A percentile compares a stretch with the other conserved stretches of the same genome.
phyloP scores from a whole-genome alignment of 2,113 vertebrate genomes.

The Pachypanchax playfairii region DNA sequence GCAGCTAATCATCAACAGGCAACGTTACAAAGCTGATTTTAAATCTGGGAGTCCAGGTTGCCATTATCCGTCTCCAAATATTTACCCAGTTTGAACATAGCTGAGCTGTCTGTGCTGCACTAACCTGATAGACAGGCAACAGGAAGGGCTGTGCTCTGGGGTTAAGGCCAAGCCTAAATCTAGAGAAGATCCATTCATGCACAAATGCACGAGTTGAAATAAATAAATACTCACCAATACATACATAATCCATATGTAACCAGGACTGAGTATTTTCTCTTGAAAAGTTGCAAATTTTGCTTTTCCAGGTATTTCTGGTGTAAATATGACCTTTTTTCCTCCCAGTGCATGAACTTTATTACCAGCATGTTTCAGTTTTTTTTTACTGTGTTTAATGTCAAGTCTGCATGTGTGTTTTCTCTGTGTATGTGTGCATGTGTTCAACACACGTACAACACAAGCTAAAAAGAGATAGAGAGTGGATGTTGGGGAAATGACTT shows the following conservation, averaged over 20 bases:
- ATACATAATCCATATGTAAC: slow-evolving; percentile 30
- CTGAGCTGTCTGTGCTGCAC: slow-evolving; percentile 57
- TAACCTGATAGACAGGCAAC: slow-evolving; percentile 53
- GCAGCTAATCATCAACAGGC: slow-evolving; percentile 59
- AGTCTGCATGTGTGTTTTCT: slow-evolving; percentile 10
- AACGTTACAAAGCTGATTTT: slow-evolving; percentile 53
- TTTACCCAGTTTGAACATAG: slow-evolving; percentile 69
- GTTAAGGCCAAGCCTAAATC: slow-evolving; percentile 50
- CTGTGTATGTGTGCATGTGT: slow-evolving; percentile 7
- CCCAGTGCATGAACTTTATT: slow-evolving; percentile 5
- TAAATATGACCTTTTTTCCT: slow-evolving; percentile 18
- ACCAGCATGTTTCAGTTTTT: slow-evolving; percentile 5
- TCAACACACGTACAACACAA: slow-evolving; percentile 41
- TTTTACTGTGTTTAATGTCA: slow-evolving; percentile 1
- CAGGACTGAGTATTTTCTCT: slow-evolving; percentile 19
- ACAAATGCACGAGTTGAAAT: slow-evolving; percentile 17
- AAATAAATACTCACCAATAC: slow-evolving; percentile 34
- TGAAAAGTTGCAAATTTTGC: slow-evolving; percentile 28
- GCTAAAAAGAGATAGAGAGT: slow-evolving; percentile 44
- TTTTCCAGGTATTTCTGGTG: slow-evolving; percentile 29
- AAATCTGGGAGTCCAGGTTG: slow-evolving; percentile 61
- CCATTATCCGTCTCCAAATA: slow-evolving; percentile 71
- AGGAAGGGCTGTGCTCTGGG: slow-evolving; percentile 22
- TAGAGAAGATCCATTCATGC: slow-evolving; percentile 20
- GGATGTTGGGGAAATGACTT: slow-evolving; percentile 67